Conservation (phyloP, 1,140 invertebrate species). For the Oreohelix idahoensis region DNA sequence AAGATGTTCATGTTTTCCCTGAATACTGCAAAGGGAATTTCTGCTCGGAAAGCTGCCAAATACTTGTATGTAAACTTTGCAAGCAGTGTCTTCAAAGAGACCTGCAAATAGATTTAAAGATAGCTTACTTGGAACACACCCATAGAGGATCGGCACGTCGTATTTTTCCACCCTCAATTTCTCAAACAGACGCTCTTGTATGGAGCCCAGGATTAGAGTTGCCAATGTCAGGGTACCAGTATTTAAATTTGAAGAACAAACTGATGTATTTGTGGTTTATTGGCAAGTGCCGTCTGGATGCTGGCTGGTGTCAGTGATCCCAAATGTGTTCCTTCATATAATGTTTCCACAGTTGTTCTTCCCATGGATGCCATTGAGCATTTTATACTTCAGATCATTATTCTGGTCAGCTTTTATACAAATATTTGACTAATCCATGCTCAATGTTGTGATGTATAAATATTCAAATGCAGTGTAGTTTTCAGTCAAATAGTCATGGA, state of each 20-base stretch:
- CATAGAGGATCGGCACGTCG: conserved; percentile 85
- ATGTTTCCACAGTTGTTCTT: no score
- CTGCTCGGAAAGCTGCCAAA: conserved; percentile 34
- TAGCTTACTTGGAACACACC: conserved; percentile 85
- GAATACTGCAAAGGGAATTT: conserved; percentile 78
- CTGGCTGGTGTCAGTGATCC: conserved; percentile 79
- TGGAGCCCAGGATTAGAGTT: conserved; percentile 68
- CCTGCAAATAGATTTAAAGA: conserved; percentile 77
- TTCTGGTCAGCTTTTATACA: no score
- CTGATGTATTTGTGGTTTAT: conserved; percentile 85
- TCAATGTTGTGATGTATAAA: no score
- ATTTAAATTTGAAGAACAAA: conserved; percentile 76
- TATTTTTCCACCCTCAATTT: conserved; percentile 84
- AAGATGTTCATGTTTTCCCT: conserved; percentile 85
- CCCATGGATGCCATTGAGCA: no score
- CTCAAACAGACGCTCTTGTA: conserved; percentile 66
- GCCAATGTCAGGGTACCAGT: conserved; percentile 74
- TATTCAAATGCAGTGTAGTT: no score
- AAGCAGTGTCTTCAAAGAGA: conserved; percentile 82
- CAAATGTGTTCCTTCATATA: not conserved
- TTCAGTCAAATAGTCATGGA: no score
- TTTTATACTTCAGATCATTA: no score
- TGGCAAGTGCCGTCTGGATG: conserved; percentile 85
- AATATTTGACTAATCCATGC: not conserved
- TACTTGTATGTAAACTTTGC: conserved; percentile 83